Percentiles rank a stretch among this genome's conserved stretches.
These are phyloP conservation scores for Drosophila colorata DNA, from an alignment of 2,888 invertebrate genomes.

Conservation along the genomic window DNA sequence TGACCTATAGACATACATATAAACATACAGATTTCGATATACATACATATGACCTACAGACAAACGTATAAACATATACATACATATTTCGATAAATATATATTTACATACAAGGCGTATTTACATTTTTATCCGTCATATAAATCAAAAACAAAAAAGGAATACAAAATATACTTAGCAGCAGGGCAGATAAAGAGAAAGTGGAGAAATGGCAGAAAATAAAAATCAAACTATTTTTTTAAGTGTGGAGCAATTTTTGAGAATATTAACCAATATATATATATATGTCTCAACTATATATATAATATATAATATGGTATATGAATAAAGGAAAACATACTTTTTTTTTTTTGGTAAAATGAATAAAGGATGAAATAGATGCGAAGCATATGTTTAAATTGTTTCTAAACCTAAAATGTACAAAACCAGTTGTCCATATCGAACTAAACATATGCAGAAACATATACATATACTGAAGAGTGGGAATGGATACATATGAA, in stretches of 20 bases:
- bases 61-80: conserved; percentile 25
- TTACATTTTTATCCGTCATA: conserved; percentile 44
- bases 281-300: conserved; percentile 20
- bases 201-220: conserved; percentile 3
- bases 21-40: conserved; percentile 24
- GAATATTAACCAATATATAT: conserved; percentile 13
- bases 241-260: conserved; percentile 39
- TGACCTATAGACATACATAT: conserved; percentile 38
- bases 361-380: background rate
- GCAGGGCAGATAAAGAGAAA: conserved; percentile 4
- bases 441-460: conserved; percentile 18
- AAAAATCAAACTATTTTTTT: conserved; percentile 60
- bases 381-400: background rate
- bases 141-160: background rate
- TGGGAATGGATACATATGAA: conserved; percentile 21
- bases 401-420: conserved; percentile 14
- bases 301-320: conserved; percentile 8
- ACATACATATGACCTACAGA: conserved; percentile 5
- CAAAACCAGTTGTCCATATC: conserved; percentile 29
- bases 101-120: conserved; percentile 52
- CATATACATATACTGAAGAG: conserved; percentile 11
- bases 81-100: conserved; percentile 29
- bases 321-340: background rate
- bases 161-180: background rate
- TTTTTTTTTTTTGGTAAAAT: conserved; percentile 17